Base-by-base conservation (phyloP, 2,888 invertebrate species). In the Bombylius discolor region DNA sequence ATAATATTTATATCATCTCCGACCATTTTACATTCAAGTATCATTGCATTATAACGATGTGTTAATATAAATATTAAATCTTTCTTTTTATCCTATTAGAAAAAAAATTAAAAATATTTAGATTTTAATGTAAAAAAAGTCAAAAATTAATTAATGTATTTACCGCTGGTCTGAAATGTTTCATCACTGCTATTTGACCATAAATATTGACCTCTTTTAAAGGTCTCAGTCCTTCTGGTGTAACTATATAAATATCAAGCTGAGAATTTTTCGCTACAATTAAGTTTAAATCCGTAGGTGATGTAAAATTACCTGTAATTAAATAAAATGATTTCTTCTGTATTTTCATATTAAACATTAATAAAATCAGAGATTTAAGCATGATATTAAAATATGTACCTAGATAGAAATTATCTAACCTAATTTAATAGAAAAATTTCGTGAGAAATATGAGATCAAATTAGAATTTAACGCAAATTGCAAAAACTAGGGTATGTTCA, bases 11-110 rank as follows among this genome's bases (percentile, higher is more conserved):
- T 80, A 62, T 81, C 81, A 58, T 92, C 93, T 5, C 86, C 88
- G 5, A 78, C 77, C 49, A 82, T 82, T 52, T 80, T 80, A 75
- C 94, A 97, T 75, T 96, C 95, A 61, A 99, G 75, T 67, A 99
- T 95, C 90, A 98, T 96, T 4, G 96, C 95, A 79, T 97, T 94
- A 71, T 95, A 94, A 49, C 96, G 84, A 49, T 87, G 83, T 7
- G 99, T 99, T 54, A 99, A 79, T 47, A 99, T 83, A 71, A 99
- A 96, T 49, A 99, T 78, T 56, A 92, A 77, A 73, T 98, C 96
- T 73, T 95, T 94, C 59, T 85, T 83, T 70, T 94, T 92, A 68
- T 91, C 83, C 92, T 93, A 42, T 44, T 48, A 42, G 0, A 56
- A 44, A 31, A 36, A 34, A 47, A 9, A 44, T 5, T 32, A 13